A percentile compares a stretch with the other conserved stretches of the same genome.
Conservation (phyloP, 2,888 invertebrate genomes). For the Athrips mouffetella region DNA sequence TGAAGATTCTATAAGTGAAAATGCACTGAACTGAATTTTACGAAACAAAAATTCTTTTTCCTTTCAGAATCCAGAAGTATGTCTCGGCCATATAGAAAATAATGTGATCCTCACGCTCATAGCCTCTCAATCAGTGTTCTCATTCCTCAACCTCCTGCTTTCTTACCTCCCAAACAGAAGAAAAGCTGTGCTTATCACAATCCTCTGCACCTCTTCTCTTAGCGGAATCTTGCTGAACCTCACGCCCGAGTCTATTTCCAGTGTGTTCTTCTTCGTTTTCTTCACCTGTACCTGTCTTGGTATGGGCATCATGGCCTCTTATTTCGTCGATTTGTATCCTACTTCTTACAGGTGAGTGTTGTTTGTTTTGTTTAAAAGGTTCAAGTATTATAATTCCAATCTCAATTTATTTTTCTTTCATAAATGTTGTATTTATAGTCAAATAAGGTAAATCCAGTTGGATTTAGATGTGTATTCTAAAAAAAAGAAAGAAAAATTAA, state of each 20-base stretch:
- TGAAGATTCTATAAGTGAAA: neutral
- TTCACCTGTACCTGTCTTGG: constrained; percentile 65
- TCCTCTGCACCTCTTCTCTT: constrained; percentile 71
- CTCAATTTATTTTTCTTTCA: neutral
- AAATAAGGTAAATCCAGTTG: neutral
- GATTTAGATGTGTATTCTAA: neutral
- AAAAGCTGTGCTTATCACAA: constrained; percentile 66
- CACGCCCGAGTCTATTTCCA: constrained; percentile 62
- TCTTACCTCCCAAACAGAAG: constrained; percentile 76
- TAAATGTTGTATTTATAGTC: neutral
- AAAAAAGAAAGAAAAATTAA: too few species aligned
- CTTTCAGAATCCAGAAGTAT: constrained; percentile 52
- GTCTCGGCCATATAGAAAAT: constrained; percentile 74
- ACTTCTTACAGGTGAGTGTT: constrained; percentile 61
- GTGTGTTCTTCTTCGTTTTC: constrained; percentile 58
- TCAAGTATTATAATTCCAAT: neutral
- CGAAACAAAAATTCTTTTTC: neutral
- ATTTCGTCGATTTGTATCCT: constrained; percentile 66
- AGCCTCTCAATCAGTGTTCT: constrained; percentile 73
- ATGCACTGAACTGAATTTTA: neutral
- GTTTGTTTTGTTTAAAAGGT: neutral
- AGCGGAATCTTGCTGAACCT: constrained; percentile 67
- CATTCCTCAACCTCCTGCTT: constrained; percentile 78
- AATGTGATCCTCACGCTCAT: constrained; percentile 81
- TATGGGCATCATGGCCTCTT: constrained; percentile 69